Conservation (phyloP, 2,797 vertebrate species). For the Melanotaenia nigrans region DNA sequence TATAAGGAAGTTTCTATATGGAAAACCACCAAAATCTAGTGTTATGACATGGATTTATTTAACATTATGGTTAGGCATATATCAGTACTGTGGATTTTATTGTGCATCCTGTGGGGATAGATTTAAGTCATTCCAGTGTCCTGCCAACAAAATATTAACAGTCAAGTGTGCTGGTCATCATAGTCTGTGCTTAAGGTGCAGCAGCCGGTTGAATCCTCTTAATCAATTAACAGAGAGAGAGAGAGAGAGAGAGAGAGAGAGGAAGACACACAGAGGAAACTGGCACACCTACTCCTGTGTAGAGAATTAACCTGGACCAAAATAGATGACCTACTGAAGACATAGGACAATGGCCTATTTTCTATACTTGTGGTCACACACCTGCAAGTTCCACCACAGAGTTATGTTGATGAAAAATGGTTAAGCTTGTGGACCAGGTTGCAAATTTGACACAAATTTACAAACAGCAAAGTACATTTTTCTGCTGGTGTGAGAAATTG, state of each 20-base stretch:
- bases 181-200: constrained; percentile 53
- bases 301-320: constrained; percentile 71
- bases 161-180: constrained; percentile 36
- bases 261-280: constrained; percentile 50
- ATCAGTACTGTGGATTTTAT: constrained; percentile 1
- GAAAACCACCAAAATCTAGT: neutral
- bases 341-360: constrained; percentile 69
- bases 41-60: neutral
- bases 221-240: constrained; percentile 60
- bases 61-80: neutral
- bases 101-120: neutral
- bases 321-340: constrained; percentile 70
- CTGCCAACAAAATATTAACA: neutral
- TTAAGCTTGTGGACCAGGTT: constrained; percentile 11
- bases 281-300: constrained; percentile 66
- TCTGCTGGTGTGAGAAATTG: constrained; percentile 44
- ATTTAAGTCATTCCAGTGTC: neutral
- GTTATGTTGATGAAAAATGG: constrained; percentile 4
- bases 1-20: neutral
- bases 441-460: constrained; percentile 23
- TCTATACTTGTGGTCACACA: constrained; percentile 37
- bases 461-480: constrained; percentile 48
- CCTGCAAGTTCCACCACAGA: constrained; percentile 34
- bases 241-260: neutral
- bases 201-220: constrained; percentile 70